Base-by-base conservation (phyloP, 2,797 vertebrate genomes). In the Neosilurus mollespiculum region DNA sequence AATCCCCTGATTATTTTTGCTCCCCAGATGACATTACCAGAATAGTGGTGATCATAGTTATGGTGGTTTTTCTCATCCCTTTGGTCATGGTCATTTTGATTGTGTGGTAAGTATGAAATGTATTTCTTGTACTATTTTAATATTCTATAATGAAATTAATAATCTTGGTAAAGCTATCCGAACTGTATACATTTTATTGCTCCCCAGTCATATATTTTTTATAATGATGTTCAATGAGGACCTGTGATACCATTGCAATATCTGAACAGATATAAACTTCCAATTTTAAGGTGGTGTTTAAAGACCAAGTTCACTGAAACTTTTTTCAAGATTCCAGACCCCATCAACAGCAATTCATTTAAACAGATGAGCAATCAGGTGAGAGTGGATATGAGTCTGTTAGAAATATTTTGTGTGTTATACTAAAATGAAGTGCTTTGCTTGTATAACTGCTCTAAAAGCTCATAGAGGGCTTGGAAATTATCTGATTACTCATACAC, bases 281-380 rank as follows among this genome's bases (percentile, higher is more conserved):
- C 12, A 85, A 53, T 5, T 83, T 65, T 51, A 43, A 69, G 0
- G 3, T 89, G 69, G 3, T 30, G 1, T 43, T 34, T 3, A 49
- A 14, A 11, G 4, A 4, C 11, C 37, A 34, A 62, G 14, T 0
- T 5, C 10, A 56, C 11, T 0, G 20, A 26, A 82, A 78, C 85
- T 15, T 84, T 51, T 78, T 80, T 86, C 18, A 93, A 92, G 84
- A 88, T 94, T 49, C 94, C 95, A 24, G 94, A 95, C 90, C 93
- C 95, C 6, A 66, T 88, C 69, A 94, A 95, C 82, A 95, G 95
- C 87, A 82, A 83, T 26, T 91, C 94, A 72, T 92, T 94, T 83
- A 85, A 56, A 86, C 88, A 91, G 37, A 85, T 89, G 83, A 90
- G 87, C 79, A 62, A 84, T 56, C 92, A 93, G 91, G 94, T 94